phyloP scores from a whole-genome alignment of 2,888 invertebrate genomes.

The Dryocosmus kuriphilus region DNA sequence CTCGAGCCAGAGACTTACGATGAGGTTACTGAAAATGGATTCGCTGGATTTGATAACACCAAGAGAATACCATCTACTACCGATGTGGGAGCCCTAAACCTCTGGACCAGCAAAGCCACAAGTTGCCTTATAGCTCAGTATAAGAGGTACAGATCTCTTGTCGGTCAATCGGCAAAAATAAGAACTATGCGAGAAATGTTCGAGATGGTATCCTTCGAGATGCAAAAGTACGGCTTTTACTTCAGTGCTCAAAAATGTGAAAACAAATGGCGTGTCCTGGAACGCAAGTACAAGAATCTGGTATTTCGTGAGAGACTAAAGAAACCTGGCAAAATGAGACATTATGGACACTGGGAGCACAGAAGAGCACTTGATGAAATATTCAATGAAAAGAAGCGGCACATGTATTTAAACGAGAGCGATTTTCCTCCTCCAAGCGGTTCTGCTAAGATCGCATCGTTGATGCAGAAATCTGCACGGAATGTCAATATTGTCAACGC shows the following conservation, averaged over 20 bases:
- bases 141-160: constrained; percentile 68
- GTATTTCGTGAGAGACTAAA: constrained; percentile 68
- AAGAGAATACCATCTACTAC: constrained; percentile 52
- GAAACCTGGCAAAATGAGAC: constrained; percentile 71
- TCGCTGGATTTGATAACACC: constrained; percentile 54
- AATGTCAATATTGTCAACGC: constrained; percentile 34
- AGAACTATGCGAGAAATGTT: constrained; percentile 72
- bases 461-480: background rate
- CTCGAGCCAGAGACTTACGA: constrained; percentile 64
- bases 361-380: constrained; percentile 72
- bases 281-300: constrained; percentile 72
- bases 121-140: constrained; percentile 69
- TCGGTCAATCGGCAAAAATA: constrained; percentile 68
- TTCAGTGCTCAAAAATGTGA: constrained; percentile 73
- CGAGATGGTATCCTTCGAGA: constrained; percentile 70
- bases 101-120: constrained; percentile 72
- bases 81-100: constrained; percentile 61
- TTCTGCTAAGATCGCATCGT: constrained; percentile 46
- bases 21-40: constrained; percentile 58
- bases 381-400: constrained; percentile 65
- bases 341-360: constrained; percentile 73
- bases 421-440: constrained; percentile 57
- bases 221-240: constrained; percentile 68
- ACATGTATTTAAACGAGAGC: constrained; percentile 61
- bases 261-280: constrained; percentile 73